Evolutionary conservation across 2,888 invertebrate genomes (phyloP), one percentile per base, ranked within the genome.

Genomic region (Bellardia bayeri): DNA sequence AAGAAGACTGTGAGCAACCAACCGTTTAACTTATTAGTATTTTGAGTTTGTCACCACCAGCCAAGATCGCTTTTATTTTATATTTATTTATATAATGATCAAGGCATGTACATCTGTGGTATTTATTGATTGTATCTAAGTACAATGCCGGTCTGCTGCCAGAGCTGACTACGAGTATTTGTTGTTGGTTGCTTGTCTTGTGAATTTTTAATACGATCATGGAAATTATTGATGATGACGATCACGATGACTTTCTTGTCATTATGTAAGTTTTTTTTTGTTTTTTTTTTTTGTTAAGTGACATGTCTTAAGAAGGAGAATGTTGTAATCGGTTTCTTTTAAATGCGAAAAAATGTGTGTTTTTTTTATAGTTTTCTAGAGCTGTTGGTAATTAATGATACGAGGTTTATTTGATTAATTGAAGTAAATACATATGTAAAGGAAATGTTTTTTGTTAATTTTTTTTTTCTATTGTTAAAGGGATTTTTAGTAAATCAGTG

Each of bases 21-120:
- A 3, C 72, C 37, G 33, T 51, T 0, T 45, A 75, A 45, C 68
- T 86, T 78, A 86, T 86, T 86, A 86, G 54, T 82, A 86, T 82
- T 86, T 86, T 54, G 54, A 51, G 78, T 74, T 74, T 82, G 86
- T 86, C 86, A 86, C 82, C 78, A 66, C 23, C 69, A 74, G 74
- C 68, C 42, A 66, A 72, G 76, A 78, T 78, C 66, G 54, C 13
- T 72, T 14, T 45, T 13, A 69, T 16, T 69, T 82, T 61, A 58
- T 82, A 75, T 82, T 68, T 82, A 75, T 82, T 45, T 45, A 45
- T 45, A 45, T 45, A 13, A 51, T 51, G 68, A 82, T 82, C 75
- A 45, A 37, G 68, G 40, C 56, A 30, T 68, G 82, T 68, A 68
- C 82, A 82, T 82, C 75, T 82, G 82, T 68, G 68, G 37, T 82